Base-by-base conservation (phyloP, 1,140 invertebrate species). In the Tigriopus japonicus region DNA sequence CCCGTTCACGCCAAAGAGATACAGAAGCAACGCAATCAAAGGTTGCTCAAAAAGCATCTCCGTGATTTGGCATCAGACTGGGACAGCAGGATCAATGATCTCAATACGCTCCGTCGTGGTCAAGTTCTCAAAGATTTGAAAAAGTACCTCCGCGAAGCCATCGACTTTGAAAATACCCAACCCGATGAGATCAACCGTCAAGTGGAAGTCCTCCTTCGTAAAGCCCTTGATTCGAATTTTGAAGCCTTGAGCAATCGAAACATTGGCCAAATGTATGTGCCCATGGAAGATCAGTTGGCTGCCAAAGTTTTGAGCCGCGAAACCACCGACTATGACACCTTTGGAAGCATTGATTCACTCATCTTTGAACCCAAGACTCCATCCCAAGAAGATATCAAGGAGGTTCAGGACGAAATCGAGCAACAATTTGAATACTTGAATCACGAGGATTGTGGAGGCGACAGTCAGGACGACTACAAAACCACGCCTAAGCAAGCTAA, bases 251-350 rank as follows among this genome's bases (percentile, higher is more conserved):
- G 65, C 62, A 70, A 69, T 63, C 64, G 69, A n/a, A 70, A 67
- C 55, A 63, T 70, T 41, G 69, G 69, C 17, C 65, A 68, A 15
- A 69, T 70, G 56, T 70, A 70, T 55, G 68, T 70, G n/a, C 69
- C 69, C 12, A 70, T 70, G 68, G 69, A 70, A 58, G 66, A 66
- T 42, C 63, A 64, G 13, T 28, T 61, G 40, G 49, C 49, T 2
- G 59, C 59, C 14, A 67, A 66, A 54, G 43, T 62, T 1, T 28
- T 51, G n/a, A 55, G 53, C n/a, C 59, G 56, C 17, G 68, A 68
- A 28, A 59, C 54, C 23, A 65, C 66, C 1, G 68, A 68, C 51
- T 68, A 67, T 41, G 68, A 69, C 52, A 67, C 67, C 9, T 69
- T 69, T 52, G 69, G 69, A 12, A 69, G 68, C 53, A 63, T 70